Base-by-base conservation (phyloP, 2,888 invertebrate species). In the Andrena camellia region DNA sequence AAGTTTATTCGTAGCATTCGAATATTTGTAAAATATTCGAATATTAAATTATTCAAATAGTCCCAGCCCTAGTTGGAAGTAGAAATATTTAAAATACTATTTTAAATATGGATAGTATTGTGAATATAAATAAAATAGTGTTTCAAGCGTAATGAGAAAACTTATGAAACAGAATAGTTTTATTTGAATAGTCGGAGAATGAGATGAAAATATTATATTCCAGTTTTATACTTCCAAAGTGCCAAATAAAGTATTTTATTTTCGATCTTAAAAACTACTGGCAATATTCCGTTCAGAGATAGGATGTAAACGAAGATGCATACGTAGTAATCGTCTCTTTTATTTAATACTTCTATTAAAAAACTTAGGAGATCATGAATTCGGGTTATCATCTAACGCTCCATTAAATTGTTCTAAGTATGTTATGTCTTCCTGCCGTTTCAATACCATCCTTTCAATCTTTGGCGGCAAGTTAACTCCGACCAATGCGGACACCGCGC, bases 381-480 rank as follows among this genome's bases (percentile, higher is more conserved):
- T 10, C 26, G 6, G 2, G 31, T 62, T 13, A 23, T 20, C 42
- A 54, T 29, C 35, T 8, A n/a, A 17, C 2, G 29, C 17, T 23
- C 7, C 59, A 50, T 20, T 5, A 60, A 66, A 13, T 17, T 60
- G 10, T 5, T 79, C 48, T 17, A 78, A 8, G 8, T 48, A 60
- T 60, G 17, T 2, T 64, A 74, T 73, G 10, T 29, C 7, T 35
- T 13, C 23, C 68, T 86, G 31, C 62, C 89, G 80, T 13, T 76
- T 5, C 57, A 90, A 35, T 10, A 90, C 1, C 8, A 73, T 17
- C 31, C 84, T 84, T 20, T 91, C 90, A 20, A 86, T 13, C 8
- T 52, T 26, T 0, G 5, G 7, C 20, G 89, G 82, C 20, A 93
- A 85, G 8, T 80, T n/a, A 0, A 90, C 10, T 3, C 93, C 93